Conservation (phyloP, 2,797 vertebrate species). For the Nyctalus aviator region DNA sequence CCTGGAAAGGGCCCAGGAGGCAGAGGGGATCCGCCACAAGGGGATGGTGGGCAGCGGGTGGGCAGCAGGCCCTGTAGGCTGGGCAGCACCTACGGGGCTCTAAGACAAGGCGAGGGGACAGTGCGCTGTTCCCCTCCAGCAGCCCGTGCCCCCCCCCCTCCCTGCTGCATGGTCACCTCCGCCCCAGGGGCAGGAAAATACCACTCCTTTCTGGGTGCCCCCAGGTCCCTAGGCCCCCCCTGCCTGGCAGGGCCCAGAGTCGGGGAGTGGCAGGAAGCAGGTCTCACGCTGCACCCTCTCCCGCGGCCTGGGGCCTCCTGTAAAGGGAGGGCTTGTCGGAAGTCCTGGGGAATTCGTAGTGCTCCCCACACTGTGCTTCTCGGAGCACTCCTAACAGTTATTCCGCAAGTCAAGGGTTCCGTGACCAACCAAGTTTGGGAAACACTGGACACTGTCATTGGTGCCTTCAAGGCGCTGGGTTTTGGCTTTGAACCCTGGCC, state of each 20-base stretch:
- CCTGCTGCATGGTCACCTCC: neutral
- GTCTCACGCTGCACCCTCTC: neutral
- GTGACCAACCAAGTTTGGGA: neutral
- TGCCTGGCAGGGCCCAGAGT: neutral
- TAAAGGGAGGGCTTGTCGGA: neutral
- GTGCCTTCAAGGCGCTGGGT: neutral
- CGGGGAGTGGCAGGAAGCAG: neutral
- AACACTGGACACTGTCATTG: rapidly evolving
- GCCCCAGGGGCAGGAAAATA: neutral
- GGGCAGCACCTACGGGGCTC: neutral
- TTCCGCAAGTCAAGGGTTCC: neutral
- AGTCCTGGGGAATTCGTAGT: neutral
- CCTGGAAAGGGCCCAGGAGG: neutral
- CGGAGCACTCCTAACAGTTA: neutral
- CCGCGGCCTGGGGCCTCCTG: neutral
- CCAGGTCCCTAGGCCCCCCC: neutral
- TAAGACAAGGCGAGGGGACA: neutral
- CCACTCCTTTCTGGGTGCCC: neutral
- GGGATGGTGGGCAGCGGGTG: too few relatives aligned
- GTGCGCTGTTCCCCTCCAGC: rapidly evolving
- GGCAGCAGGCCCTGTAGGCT: neutral
- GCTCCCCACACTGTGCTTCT: neutral
- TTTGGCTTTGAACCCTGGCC: neutral
- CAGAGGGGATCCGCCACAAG: neutral
- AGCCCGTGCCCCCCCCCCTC: neutral